Evolutionary conservation across 2,888 invertebrate species (phyloP).

Genomic region (Eustalomyia histrio): DNA sequence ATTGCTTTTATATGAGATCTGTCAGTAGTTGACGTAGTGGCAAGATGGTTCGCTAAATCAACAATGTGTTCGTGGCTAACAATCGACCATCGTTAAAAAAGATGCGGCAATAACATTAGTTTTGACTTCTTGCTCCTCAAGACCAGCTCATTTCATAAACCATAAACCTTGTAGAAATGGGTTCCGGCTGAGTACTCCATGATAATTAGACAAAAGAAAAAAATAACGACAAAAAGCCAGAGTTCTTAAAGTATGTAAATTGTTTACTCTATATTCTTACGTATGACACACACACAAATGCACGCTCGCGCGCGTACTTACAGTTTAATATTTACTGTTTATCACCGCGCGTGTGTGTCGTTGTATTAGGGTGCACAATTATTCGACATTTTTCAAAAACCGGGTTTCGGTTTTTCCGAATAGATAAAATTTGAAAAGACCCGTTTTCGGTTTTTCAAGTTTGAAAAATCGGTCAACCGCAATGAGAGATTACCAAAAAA

Average conservation of each 20-base stretch:
- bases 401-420: too few species aligned
- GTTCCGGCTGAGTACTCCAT: not conserved
- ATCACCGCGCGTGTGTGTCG: too few species aligned
- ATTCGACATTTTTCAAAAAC: too few species aligned
- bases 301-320: too few species aligned
- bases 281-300: too few species aligned
- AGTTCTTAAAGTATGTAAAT: not conserved
- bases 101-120: not conserved
- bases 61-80: not conserved
- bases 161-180: not conserved
- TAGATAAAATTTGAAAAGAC: too few species aligned
- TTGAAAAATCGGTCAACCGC: too few species aligned
- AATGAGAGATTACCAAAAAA: too few species aligned
- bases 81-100: not conserved
- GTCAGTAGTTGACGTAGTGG: not conserved
- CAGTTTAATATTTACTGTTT: too few species aligned
- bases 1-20: constrained; percentile 69
- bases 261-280: too few species aligned
- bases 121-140: not conserved
- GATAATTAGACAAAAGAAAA: not conserved
- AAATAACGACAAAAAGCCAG: not conserved
- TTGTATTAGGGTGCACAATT: too few species aligned
- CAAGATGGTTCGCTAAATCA: not conserved
- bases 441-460: too few species aligned
- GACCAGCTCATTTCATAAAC: not conserved